A percentile compares a stretch with the other conserved stretches of the same genome.
phyloP scores from a whole-genome alignment of 2,113 vertebrate species.

The Entomyzon cyanotis region DNA sequence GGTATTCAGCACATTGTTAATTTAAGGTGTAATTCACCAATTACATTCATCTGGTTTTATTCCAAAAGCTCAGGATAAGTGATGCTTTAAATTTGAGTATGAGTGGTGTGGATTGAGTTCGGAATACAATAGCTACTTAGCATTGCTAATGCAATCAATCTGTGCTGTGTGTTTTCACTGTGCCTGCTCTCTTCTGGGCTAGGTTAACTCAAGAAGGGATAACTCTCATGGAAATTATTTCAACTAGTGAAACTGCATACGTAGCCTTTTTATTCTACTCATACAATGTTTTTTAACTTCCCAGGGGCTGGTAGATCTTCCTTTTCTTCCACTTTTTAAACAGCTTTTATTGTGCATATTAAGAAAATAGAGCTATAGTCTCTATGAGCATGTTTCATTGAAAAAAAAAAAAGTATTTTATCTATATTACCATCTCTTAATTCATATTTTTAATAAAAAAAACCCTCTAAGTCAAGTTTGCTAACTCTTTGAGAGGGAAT shows the following conservation, averaged over 20 bases:
- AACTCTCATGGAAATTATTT: background rate
- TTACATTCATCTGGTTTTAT: background rate
- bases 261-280: background rate
- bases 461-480: background rate
- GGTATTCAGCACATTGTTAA: background rate
- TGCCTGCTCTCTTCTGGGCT: background rate
- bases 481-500: background rate
- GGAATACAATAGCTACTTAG: background rate
- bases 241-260: background rate
- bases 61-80: background rate
- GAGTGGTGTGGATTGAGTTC: background rate
- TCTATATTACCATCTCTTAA: background rate
- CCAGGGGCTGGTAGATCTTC: background rate
- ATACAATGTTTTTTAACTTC: background rate
- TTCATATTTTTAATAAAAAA: background rate
- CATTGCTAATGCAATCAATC: background rate
- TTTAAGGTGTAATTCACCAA: constrained; percentile 4
- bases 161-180: background rate
- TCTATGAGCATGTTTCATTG: background rate
- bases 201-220: background rate
- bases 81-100: background rate
- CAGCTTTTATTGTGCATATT: background rate
- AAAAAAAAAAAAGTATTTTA: background rate
- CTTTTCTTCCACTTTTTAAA: background rate
- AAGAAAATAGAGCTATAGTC: background rate